Conservation (phyloP, 2,797 vertebrate genomes). For the Hypotaenidia philippensis region DNA sequence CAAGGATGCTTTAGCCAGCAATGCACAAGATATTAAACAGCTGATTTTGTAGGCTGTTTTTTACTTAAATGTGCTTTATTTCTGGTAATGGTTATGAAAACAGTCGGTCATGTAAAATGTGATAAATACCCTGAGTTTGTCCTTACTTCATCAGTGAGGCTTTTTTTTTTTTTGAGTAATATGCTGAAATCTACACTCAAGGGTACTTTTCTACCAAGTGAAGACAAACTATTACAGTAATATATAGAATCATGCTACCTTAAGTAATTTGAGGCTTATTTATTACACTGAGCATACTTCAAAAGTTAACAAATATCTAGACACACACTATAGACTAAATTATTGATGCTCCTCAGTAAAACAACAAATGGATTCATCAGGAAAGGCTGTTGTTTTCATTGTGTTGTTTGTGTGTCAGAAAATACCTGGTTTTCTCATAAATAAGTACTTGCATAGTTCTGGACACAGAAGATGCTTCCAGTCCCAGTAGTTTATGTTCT, state of each 20-base stretch:
- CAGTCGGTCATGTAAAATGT: not conserved
- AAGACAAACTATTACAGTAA: not conserved
- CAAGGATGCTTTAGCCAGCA: not conserved
- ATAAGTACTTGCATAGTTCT: not conserved
- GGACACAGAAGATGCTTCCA: not conserved
- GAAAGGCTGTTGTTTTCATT: not conserved
- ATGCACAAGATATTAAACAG: not conserved
- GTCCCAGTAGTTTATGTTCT: not conserved
- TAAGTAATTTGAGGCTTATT: not conserved
- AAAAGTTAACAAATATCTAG: not conserved
- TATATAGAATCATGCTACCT: not conserved
- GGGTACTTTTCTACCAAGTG: not conserved
- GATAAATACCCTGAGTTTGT: not conserved
- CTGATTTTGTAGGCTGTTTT: not conserved
- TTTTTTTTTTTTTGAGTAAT: not conserved
- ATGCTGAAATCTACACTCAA: not conserved
- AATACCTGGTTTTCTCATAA: not conserved
- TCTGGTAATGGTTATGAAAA: not conserved
- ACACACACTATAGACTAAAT: not conserved
- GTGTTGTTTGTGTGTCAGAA: not conserved
- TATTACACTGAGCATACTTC: not conserved
- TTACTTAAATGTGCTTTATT: not conserved
- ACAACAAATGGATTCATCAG: not conserved
- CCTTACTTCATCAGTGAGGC: not conserved
- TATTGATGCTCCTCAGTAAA: not conserved